phyloP scores from a whole-genome alignment of 1,140 invertebrate species.

The Drosophila subobscura region DNA sequence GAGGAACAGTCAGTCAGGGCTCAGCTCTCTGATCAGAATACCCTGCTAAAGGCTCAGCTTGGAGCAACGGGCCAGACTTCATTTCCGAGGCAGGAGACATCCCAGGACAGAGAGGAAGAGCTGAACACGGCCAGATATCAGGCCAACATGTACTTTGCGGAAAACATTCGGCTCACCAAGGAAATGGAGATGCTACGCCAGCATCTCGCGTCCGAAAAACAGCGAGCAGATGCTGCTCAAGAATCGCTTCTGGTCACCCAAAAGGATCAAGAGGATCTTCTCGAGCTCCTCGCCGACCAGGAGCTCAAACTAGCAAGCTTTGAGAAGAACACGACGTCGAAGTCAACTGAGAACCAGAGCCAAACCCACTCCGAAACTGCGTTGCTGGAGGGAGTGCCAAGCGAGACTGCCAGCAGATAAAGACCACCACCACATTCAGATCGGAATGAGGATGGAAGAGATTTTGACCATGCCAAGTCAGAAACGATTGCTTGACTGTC shows the following conservation, averaged over 20 bases:
- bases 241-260: conserved; percentile 88
- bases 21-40: conserved; percentile 94
- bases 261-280: conserved; percentile 95
- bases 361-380: conserved; percentile 7
- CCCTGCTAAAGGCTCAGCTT: conserved; percentile 91
- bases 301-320: conserved; percentile 78
- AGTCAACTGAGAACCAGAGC: conserved; percentile 7
- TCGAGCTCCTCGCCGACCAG: conserved; percentile 92
- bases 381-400: conserved; percentile 1
- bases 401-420: conserved; percentile 51
- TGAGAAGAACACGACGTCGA: conserved; percentile 30
- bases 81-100: conserved; percentile 14
- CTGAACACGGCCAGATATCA: conserved; percentile 70
- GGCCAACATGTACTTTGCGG: conserved; percentile 76
- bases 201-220: conserved; percentile 56
- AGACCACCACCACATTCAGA: not conserved
- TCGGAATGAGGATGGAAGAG: not conserved
- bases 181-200: conserved; percentile 79
- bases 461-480: conserved; percentile 2
- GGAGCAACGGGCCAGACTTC: conserved; percentile 28
- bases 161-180: conserved; percentile 80
- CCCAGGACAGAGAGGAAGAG: conserved; percentile 43
- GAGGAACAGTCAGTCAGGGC: conserved; percentile 88
- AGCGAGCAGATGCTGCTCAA: conserved; percentile 47
- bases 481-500: conserved; percentile 28